Conservation (phyloP, 1,140 invertebrate genomes). For the Zophobas morio region DNA sequence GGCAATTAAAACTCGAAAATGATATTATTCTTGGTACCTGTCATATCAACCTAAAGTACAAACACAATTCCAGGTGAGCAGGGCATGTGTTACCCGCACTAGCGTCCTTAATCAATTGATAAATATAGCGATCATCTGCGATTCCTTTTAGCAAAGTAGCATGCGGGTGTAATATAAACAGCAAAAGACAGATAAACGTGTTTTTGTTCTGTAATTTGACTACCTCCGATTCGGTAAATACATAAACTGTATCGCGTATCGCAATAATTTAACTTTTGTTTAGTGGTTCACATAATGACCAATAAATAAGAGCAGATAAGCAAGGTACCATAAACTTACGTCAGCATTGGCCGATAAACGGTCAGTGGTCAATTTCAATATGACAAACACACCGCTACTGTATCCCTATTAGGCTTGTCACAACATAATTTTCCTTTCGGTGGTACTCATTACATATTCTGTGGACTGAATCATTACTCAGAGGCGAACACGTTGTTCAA, state of each 20-base stretch:
- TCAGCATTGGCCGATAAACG: not conserved
- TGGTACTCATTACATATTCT: constrained; percentile 13
- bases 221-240: no score
- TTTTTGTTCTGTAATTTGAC: not conserved
- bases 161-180: constrained; percentile 19
- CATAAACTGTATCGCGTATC: no score
- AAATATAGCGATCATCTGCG: constrained; percentile 12
- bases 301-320: constrained; percentile 11
- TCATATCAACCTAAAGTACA: no score
- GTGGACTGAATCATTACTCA: constrained; percentile 4
- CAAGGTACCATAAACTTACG: constrained; percentile 16
- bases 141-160: constrained; percentile 7
- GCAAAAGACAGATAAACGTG: not conserved
- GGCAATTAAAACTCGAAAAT: no score
- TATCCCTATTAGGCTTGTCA: constrained; percentile 24
- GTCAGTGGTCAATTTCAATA: not conserved
- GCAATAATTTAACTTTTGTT: not conserved
- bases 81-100: constrained; percentile 24
- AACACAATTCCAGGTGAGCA: no score
- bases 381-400: constrained; percentile 19
- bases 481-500: not conserved
- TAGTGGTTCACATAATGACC: constrained; percentile 5
- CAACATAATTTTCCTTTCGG: constrained; percentile 30
- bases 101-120: constrained; percentile 9
- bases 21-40: no score